Evolutionary conservation across 1,140 invertebrate species (phyloP), one percentile per base, ranked within the genome.

Genomic region (Cydia splendana): DNA sequence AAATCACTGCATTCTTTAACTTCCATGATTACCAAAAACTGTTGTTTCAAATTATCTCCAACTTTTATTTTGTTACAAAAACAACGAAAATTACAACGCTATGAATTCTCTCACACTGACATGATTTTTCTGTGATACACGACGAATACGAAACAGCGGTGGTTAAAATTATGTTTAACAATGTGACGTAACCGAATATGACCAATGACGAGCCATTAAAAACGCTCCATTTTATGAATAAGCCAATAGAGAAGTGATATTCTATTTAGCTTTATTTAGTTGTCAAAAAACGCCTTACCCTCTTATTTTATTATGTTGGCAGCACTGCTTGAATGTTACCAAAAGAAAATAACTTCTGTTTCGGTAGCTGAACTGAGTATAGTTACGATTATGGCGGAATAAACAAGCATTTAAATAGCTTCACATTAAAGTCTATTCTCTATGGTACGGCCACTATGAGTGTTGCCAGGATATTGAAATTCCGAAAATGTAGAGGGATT

Each of bases 1-100:
- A 93, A 85, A 87, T 94, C 93, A 77, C 85, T 91, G 80, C 92
- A 93, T 81, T 94, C 93, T 86, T 94, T 94, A n/a, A 89, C 87
- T 74, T 94, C 93, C 93, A 94, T 94, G 82, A 85, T 91, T 88
- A 84, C 74, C 80, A 79, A 76, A 77, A 73, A 77, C 81, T 76
- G 71, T 77, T 81, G 79, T 65, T 81, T 34, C 57, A 18, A 71
- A 24, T 24, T 20, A 18, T 42, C 34, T n/a, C 1, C 1, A 71
- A 38, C 18, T 67, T 9, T 38, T 79, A 24, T 69, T 81, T 81
- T 78, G 48, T 79, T 84, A 85, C 79, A 82, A 88, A 86, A 88
- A 92, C 87, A 89, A 88, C 82, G 88, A 91, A 91, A 92, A 91
- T 86, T 86, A 89, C 86, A 84, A 91, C 84, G 87, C 85, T 87